These are phyloP conservation scores for Folsomia manolachei DNA, from an alignment of 2,888 invertebrate genomes.

Conservation along the genomic window DNA sequence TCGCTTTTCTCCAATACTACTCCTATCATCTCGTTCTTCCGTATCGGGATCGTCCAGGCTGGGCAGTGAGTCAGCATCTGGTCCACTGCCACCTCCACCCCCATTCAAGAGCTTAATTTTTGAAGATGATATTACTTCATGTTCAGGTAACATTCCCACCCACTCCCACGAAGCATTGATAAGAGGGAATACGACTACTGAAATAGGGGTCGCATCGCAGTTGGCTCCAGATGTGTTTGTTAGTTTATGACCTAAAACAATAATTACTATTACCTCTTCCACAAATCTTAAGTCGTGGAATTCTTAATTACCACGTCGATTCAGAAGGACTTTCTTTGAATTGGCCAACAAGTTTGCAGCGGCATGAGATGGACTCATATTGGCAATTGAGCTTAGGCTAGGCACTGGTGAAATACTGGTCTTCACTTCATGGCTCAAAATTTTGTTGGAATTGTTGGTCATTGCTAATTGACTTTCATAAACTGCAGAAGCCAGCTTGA, in stretches of 20 bases:
- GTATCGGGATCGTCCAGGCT: slow-evolving; percentile 42
- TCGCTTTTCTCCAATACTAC: slow-evolving; percentile 55
- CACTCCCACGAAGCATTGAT: slow-evolving; percentile 62
- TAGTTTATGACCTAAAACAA: not conserved
- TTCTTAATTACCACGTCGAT: slow-evolving; percentile 32
- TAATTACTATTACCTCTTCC: not conserved
- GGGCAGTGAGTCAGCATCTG: slow-evolving; percentile 29
- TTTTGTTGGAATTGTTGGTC: slow-evolving; percentile 7
- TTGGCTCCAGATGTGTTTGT: not conserved
- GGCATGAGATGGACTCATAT: slow-evolving; percentile 39
- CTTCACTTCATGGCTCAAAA: not conserved
- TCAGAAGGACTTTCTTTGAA: slow-evolving; percentile 40
- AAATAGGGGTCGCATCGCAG: slow-evolving; percentile 24
- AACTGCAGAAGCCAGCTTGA: slow-evolving; percentile 40
- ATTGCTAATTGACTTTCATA: slow-evolving; percentile 31
- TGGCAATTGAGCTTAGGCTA: slow-evolving; percentile 34
- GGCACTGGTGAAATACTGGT: slow-evolving; percentile 29
- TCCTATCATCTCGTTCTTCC: slow-evolving; percentile 50
- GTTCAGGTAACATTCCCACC: slow-evolving; percentile 65
- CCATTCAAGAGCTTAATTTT: slow-evolving; percentile 30
- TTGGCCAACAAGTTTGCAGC: slow-evolving; percentile 42
- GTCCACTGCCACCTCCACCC: no score
- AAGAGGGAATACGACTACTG: slow-evolving; percentile 69
- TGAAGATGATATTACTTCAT: slow-evolving; percentile 39
- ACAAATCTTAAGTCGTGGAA: slow-evolving; percentile 6